Evolutionary conservation across 2,888 invertebrate genomes (phyloP), one percentile per base, ranked within the genome.

Genomic region (Pterobdella sp.): DNA sequence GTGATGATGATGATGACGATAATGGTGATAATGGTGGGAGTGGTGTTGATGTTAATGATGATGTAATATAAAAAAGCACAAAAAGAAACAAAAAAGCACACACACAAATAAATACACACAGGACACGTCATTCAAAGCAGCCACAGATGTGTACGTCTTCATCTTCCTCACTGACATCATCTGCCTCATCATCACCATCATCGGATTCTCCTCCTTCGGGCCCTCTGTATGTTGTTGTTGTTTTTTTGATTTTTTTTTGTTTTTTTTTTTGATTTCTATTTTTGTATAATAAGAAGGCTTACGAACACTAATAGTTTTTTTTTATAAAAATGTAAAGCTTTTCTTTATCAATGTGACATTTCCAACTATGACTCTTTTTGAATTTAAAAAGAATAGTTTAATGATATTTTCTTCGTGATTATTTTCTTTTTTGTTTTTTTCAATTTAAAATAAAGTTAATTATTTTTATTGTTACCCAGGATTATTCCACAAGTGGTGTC

Each of bases 151-250:
- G 22, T 98, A 98, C 85, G 94, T 95, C 0, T 90, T 91, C 82
- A 97, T 98, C 95, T 98, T 98, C 85, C 88, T 95, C 76, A 96
- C 97, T 83, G 98, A 99, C 85, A 96, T 98, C 85, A 89, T 94
- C 83, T 95, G 95, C 84, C 96, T 98, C 84, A 88, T 98, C 79
- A 93, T 98, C 36, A 88, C 97, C 74, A 90, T 97, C 75, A 92
- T 98, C 83, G 96, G 96, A 75, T 98, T 94, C 82, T 91, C 92
- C 29, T 91, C 94, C 0, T 98, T 98, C 86, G 96, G 96, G 77
- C 83, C 84, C 10, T 73, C 71, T 34, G 78, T 78, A 31, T 72
- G 90, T 85, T 26, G 32, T 3, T 56, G 4, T 56, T 56, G 14
- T n/a, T 14, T 42, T 22, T 22, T 22, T 42, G 10, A 14, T 22